These are phyloP conservation scores for Neodiprion pinetum DNA, from an alignment of 1,140 invertebrate genomes.

Conservation along the genomic window DNA sequence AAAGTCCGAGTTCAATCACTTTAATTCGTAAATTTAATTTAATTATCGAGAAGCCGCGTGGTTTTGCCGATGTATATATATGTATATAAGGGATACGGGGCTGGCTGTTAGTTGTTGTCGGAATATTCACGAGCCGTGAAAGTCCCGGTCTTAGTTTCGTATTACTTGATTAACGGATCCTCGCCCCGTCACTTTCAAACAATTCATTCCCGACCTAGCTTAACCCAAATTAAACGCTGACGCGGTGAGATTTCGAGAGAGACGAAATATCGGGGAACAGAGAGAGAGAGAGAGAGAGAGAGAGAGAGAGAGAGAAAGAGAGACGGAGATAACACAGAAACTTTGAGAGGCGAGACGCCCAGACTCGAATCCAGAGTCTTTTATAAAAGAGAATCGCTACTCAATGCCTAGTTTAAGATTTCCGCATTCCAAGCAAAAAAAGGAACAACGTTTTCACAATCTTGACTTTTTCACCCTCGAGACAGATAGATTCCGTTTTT, in stretches of 20 bases:
- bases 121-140: conserved; percentile 3
- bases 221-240: not conserved
- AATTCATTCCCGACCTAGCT: conserved; percentile 2
- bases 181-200: not conserved
- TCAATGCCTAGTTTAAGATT: too few species aligned
- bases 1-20: not conserved
- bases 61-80: not conserved
- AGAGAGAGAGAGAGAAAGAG: not conserved
- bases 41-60: not conserved
- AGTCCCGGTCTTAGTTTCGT: conserved; percentile 6
- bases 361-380: too few species aligned
- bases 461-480: too few species aligned
- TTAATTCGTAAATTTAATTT: not conserved
- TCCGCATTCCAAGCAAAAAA: too few species aligned
- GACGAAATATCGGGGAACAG: not conserved
- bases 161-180: conserved; percentile 5
- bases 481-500: too few species aligned
- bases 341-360: too few species aligned
- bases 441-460: too few species aligned
- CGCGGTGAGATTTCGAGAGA: not conserved
- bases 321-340: too few species aligned
- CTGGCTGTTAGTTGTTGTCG: not conserved
- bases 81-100: not conserved
- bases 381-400: too few species aligned
- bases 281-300: not conserved